Evolutionary conservation across 2,888 invertebrate species (phyloP), one percentile per base, ranked within the genome.

Genomic region (Nomada lathburiana): DNA sequence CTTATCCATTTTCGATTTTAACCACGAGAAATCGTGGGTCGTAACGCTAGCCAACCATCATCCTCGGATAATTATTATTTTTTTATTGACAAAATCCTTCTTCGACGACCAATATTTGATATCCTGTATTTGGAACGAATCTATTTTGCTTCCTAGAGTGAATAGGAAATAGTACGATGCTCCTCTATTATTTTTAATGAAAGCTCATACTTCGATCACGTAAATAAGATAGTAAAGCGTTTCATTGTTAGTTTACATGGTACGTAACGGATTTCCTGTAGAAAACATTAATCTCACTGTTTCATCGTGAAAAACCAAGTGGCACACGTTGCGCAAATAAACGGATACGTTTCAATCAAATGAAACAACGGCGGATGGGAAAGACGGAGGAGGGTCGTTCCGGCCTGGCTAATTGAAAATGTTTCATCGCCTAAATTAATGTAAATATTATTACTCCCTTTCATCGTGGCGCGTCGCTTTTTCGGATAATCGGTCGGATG

Each of bases 401-500:
- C 60, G 52, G 16, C 50, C 36, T 13, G 65, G 36, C 50, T 82
- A 83, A 83, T 82, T 80, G 83, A 74, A 83, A 83, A 82, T 82
- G 70, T 82, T 74, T 82, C 82, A 82, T 71, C 77, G 71, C 18
- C 70, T 50, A 80, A 82, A 82, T 83, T 82, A 82, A 77, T 74
- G 77, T 63, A 83, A 83, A 83, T 86, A 84, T 78, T 82, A 75
- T 86, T 84, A 77, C 83, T 78, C 74, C 75, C 67, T 59, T 59
- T 75, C 67, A 60, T 47, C 72, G 60, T 76, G 68, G 57, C 65
- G 74, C 84, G 59, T 60, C 87, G 75, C 57, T 77, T 83, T 86
- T 86, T 86, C 86, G 73, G 75, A 79, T 86, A 86, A 86, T 86
- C 86, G 73, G 63, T 62, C 72, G 60, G 47, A 75, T 55, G 76